Evolutionary conservation across 2,888 invertebrate genomes (phyloP).

Genomic region (Onchidella celtica): DNA sequence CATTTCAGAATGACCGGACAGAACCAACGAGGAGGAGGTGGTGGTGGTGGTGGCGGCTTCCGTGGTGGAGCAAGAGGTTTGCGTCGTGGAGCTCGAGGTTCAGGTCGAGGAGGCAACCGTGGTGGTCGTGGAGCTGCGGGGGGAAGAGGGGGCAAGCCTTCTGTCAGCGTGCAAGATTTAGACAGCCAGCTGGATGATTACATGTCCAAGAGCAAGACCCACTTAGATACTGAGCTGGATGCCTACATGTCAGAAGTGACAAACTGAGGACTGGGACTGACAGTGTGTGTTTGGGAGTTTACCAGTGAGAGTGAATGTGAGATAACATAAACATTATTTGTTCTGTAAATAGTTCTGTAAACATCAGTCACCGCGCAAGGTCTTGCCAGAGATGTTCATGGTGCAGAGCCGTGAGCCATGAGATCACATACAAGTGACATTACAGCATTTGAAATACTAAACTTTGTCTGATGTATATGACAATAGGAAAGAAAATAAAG

Average conservation of each 20-base stretch:
- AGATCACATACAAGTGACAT: too few species aligned
- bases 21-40: slow-evolving; percentile 37
- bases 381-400: too few species aligned
- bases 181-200: slow-evolving; percentile 87
- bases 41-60: slow-evolving; percentile 44
- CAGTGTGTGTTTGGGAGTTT: too few species aligned
- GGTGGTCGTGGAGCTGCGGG: slow-evolving; percentile 59
- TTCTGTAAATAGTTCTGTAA: too few species aligned
- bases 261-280: not conserved
- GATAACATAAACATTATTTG: too few species aligned
- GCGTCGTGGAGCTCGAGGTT: slow-evolving; percentile 44
- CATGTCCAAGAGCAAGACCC: slow-evolving; percentile 85
- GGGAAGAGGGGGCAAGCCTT: slow-evolving; percentile 58
- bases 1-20: slow-evolving; percentile 43
- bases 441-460: too few species aligned
- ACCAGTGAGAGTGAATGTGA: too few species aligned
- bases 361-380: too few species aligned
- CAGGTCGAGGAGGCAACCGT: slow-evolving; percentile 62
- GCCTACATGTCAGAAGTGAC: slow-evolving; percentile 82
- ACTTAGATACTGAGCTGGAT: slow-evolving; percentile 84
- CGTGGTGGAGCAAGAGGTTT: slow-evolving; percentile 59
- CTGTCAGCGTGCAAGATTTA: slow-evolving; percentile 82
- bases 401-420: too few species aligned
- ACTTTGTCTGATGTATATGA: too few species aligned
- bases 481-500: too few species aligned